These are phyloP conservation scores for Microcebus griseorufus DNA, from an alignment of 2,113 vertebrate genomes.

Conservation along the genomic window DNA sequence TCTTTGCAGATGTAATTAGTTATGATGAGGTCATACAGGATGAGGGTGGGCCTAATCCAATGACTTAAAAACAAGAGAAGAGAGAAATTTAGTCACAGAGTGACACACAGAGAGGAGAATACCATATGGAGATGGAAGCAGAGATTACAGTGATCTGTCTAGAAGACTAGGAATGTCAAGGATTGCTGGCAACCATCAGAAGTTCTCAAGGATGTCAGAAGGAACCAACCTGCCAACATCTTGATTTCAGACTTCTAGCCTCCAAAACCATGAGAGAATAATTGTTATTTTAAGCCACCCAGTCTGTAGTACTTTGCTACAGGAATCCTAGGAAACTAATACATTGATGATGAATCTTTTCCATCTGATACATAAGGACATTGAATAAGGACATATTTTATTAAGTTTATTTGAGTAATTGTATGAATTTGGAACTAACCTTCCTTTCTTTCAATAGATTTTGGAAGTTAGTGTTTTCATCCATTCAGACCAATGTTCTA, in stretches of 20 bases:
- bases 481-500: background rate
- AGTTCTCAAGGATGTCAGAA: background rate
- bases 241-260: background rate
- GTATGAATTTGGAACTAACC: slow-evolving; percentile 1
- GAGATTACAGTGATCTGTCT: too few species aligned
- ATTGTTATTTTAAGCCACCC: background rate
- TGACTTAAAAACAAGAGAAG: background rate
- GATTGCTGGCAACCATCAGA: background rate
- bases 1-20: background rate
- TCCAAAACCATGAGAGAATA: background rate
- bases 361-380: background rate
- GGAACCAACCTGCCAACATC: background rate
- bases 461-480: background rate
- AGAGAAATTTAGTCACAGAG: background rate
- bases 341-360: background rate
- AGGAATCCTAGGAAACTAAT: background rate
- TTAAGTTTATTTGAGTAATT: background rate
- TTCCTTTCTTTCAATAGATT: slow-evolving; percentile 27
- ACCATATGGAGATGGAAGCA: too few species aligned
- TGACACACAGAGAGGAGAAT: background rate
- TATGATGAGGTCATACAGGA: background rate
- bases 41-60: background rate
- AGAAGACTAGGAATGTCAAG: too few species aligned
- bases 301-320: background rate
- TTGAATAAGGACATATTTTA: background rate